Evolutionary conservation across 2,888 invertebrate genomes (phyloP), one percentile per base, ranked within the genome.

Genomic region (Podotricha telesiphe): DNA sequence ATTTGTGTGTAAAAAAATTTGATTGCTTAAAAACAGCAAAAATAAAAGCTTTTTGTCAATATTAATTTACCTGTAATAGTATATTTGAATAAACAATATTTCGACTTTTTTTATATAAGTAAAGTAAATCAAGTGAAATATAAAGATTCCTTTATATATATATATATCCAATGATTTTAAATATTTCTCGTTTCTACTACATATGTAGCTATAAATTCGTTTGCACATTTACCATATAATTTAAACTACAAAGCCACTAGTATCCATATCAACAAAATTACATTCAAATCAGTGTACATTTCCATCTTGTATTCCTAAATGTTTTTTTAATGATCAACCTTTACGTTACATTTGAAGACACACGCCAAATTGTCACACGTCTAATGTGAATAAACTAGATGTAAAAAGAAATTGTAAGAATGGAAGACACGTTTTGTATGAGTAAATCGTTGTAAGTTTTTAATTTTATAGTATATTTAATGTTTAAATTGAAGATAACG

Each of bases 321-420:
- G 48, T 37, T 48, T 37, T 48, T 62, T 62, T 62, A 62, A 62
- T 20, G 34, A 48, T 4, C 48, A 37, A 8, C 48, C 34, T 48
- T 62, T 48, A 62, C 15, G 13, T 48, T 62, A 22, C 22, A 34
- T 15, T 48, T 34, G 19, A 37, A 47, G 37, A 28, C 34, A 62
- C 48, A 37, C 17, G 47, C 45, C n/a, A 47, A 28, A 59, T 59
- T 22, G 22, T 22, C 20, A 58, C 58, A 58, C n/a, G 20, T 10
- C 19, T 19, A 19, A 40, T 20, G 17, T 19, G 8, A 58, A 45
- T 11, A 42, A 20, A 58, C 11, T n/a, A 58, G n/a, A 42, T 4
- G 28, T 28, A 28, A 28, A 28, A 28, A 28, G 28, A 28, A 28
- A 28, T 28, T 28, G 37, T 19, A 0, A 56, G 11, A 50, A 20